These are phyloP conservation scores for Lepus townsendii DNA, from an alignment of 2,797 vertebrate genomes.

Conservation along the genomic window DNA sequence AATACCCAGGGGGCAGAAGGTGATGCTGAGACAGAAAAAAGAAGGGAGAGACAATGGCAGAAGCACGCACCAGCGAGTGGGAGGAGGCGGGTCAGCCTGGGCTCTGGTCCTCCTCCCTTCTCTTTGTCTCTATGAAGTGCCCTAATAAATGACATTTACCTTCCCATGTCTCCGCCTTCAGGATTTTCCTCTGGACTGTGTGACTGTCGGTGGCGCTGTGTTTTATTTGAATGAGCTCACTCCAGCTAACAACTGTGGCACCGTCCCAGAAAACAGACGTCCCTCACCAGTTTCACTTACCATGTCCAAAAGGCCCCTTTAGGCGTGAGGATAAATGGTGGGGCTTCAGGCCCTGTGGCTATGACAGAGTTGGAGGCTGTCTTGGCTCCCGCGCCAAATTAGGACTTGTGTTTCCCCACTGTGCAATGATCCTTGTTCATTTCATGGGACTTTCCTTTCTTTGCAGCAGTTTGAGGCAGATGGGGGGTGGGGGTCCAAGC, in stretches of 20 bases:
- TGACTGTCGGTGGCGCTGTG: conserved; percentile 33
- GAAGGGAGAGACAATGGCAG: background rate
- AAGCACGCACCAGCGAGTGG: background rate
- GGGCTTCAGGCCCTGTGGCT: conserved; percentile 6
- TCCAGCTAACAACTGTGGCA: conserved; percentile 43
- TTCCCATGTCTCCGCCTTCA: background rate
- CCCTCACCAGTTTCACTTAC: conserved; percentile 3
- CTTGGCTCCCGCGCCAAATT: background rate
- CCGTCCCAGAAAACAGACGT: conserved; percentile 11
- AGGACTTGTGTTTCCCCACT: background rate
- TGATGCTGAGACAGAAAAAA: background rate
- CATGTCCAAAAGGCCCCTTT: conserved; percentile 27
- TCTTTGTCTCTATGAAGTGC: conserved; percentile 28
- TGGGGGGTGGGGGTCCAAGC: background rate
- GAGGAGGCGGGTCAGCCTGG: background rate
- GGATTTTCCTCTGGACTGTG: conserved; percentile 52
- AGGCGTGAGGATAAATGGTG: conserved; percentile 10
- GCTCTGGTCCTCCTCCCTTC: background rate
- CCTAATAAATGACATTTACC: background rate
- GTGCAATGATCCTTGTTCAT: background rate
- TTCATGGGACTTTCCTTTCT: conserved; percentile 29
- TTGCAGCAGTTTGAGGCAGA: conserved; percentile 24
- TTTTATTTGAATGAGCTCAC: conserved; percentile 74
- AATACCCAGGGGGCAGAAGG: background rate
- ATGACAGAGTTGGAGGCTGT: conserved; percentile 6